These are phyloP conservation scores for Actinia equina DNA, from an alignment of 64 coral and sea anemone species.

Conservation along the genomic window DNA sequence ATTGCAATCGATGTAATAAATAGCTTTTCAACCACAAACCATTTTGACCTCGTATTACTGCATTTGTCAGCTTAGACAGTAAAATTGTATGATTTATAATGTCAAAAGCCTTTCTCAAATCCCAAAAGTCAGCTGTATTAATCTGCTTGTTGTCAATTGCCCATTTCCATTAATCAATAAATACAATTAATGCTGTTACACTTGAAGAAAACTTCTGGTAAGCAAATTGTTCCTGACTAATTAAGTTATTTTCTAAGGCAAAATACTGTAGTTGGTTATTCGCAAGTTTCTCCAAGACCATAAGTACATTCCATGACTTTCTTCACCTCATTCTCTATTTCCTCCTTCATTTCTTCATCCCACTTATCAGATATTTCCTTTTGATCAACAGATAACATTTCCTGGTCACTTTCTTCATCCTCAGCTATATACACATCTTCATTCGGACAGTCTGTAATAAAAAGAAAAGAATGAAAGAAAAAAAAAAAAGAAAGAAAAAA, in stretches of 20 bases:
- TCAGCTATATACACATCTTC: no score
- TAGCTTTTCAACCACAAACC: constrained; percentile 6
- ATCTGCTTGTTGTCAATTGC: constrained; percentile 11
- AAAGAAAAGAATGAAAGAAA: not conserved
- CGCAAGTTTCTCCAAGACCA: constrained; percentile 9
- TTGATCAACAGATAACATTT: not conserved
- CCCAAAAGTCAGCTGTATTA: constrained; percentile 14
- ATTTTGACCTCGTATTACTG: constrained; percentile 13
- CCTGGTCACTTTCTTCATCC: not conserved
- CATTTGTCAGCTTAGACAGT: not conserved
- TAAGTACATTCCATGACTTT: not conserved
- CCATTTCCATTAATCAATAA: constrained; percentile 16
- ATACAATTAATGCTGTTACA: not conserved
- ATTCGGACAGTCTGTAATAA: not conserved
- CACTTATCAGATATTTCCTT: not conserved
- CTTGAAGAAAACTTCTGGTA: constrained; percentile 15
- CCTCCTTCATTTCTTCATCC: not conserved
- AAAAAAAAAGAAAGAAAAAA: not conserved
- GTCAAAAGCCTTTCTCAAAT: constrained; percentile 54
- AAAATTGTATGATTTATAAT: constrained; percentile 43
- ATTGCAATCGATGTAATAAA: constrained; percentile 20
- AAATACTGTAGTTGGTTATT: constrained; percentile 6
- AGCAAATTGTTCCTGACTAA: constrained; percentile 7
- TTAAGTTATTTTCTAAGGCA: not conserved
- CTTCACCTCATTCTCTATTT: constrained; percentile 7